Evolutionary conservation across 1,140 invertebrate species (phyloP).

Genomic region (Diachasmimorpha longicaudata): DNA sequence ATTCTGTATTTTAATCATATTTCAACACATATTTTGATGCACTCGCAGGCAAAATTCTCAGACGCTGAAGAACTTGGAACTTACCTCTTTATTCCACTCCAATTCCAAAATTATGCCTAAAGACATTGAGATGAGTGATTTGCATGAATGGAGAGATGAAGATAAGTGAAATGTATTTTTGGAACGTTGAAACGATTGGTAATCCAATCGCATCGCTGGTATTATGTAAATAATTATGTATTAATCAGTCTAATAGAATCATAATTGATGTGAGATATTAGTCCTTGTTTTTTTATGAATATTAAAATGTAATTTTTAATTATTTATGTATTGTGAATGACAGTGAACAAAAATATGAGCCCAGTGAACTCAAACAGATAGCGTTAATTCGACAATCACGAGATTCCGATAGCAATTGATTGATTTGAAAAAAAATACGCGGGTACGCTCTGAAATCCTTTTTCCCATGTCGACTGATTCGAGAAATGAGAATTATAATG

Average conservation of each 20-base stretch:
- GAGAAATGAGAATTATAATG: background rate
- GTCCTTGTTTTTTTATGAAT: background rate
- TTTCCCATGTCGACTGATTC: background rate
- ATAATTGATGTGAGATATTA: background rate
- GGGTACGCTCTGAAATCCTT: background rate
- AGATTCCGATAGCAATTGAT: background rate
- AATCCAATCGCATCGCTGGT: background rate
- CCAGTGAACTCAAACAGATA: background rate
- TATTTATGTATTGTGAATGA: background rate
- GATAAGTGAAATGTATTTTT: background rate
- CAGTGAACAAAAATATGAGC: background rate
- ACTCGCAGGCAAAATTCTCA: no score
- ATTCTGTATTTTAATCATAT: background rate
- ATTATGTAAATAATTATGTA: constrained; percentile 5
- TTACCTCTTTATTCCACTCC: background rate
- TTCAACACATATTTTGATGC: no score
- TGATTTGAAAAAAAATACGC: background rate
- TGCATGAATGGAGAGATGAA: background rate
- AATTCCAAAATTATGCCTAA: no score
- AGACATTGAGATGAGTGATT: no score
- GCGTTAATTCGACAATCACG: background rate
- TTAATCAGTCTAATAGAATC: background rate
- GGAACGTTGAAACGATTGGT: background rate
- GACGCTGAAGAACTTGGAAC: background rate
- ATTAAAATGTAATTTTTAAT: background rate